Evolutionary conservation across 2,797 vertebrate genomes (phyloP).

Genomic region (Urophycis tenuis): DNA sequence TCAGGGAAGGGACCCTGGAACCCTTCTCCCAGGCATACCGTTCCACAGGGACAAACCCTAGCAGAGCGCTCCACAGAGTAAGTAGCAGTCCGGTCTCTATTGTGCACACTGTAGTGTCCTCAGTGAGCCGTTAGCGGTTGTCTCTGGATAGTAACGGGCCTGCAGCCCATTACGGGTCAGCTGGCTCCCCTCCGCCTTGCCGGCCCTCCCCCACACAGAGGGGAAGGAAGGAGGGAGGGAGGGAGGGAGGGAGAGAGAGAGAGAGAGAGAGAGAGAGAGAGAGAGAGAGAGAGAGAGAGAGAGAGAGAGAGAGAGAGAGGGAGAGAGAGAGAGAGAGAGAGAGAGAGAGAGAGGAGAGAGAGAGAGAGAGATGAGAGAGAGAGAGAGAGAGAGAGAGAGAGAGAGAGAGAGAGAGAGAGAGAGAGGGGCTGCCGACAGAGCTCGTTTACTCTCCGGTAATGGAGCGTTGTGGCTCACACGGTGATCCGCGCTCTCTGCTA

Average conservation of each 20-base stretch:
- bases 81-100: slow-evolving; percentile 50
- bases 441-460: slow-evolving; percentile 61
- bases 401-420: no score
- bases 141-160: slow-evolving; percentile 57
- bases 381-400: slow-evolving; percentile 15
- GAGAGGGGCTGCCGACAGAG: slow-evolving; percentile 42
- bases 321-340: not conserved
- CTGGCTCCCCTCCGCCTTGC: slow-evolving; percentile 46
- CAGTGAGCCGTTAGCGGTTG: slow-evolving; percentile 63
- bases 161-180: slow-evolving; percentile 56
- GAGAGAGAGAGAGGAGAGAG: slow-evolving; percentile 14
- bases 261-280: not conserved
- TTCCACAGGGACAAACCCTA: no score
- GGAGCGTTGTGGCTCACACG: slow-evolving; percentile 54
- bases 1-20: not conserved
- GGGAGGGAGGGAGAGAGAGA: no score
- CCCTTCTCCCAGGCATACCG: not conserved
- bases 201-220: slow-evolving; percentile 40
- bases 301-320: not conserved
- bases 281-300: not conserved
- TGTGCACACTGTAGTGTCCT: slow-evolving; percentile 54
- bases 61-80: not conserved
- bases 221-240: slow-evolving; percentile 14
- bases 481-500: slow-evolving; percentile 50
- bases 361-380: no score